Evolutionary conservation across 1,140 invertebrate genomes (phyloP).

Genomic region (Rhagoletis pomonella): DNA sequence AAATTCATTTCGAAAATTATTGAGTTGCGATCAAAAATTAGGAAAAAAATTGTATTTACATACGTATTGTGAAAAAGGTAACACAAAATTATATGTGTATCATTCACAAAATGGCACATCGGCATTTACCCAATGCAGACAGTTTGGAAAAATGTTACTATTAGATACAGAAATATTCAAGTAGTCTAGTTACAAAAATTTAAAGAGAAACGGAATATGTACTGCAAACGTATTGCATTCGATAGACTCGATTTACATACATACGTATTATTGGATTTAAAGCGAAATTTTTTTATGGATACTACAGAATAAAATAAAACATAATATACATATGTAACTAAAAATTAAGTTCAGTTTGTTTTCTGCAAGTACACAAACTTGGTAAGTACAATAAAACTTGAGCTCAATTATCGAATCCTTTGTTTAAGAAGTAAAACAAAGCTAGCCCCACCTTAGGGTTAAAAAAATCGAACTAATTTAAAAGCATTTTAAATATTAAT

Average conservation of each 20-base stretch:
- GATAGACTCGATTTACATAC: neutral
- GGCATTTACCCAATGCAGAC: conserved; percentile 2
- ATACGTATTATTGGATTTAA: neutral
- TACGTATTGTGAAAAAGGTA: neutral
- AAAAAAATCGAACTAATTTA: no score
- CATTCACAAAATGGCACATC: neutral
- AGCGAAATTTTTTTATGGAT: neutral
- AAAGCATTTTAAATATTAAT: no score
- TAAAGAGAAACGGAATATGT: neutral
- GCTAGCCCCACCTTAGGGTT: no score
- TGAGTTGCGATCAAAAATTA: neutral
- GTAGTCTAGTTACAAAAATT: neutral
- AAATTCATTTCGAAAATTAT: neutral
- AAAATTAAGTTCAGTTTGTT: neutral
- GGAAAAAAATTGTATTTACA: neutral
- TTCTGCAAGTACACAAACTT: neutral
- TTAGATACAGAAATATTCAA: no score
- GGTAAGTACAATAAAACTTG: no score
- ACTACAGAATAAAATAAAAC: neutral
- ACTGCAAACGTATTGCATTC: neutral
- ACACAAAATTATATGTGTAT: neutral
- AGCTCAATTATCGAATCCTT: no score
- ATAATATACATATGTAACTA: neutral
- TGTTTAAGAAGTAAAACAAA: no score
- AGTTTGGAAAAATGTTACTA: no score